Evolutionary conservation across 1,140 invertebrate genomes (phyloP).

Genomic region (Mamestra configurata): DNA sequence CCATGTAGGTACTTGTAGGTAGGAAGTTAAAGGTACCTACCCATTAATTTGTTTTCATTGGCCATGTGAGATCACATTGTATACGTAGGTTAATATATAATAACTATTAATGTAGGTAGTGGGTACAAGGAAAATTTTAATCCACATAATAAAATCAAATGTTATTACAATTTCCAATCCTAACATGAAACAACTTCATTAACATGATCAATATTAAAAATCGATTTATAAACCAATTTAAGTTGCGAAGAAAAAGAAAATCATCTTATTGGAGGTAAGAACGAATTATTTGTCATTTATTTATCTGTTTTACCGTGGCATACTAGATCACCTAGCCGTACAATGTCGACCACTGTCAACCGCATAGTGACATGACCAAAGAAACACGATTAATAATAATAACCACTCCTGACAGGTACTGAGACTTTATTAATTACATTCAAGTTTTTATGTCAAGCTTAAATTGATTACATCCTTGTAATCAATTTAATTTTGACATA

Average conservation of each 20-base stretch:
- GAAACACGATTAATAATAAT: slow-evolving; percentile 19
- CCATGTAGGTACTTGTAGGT: too few species aligned
- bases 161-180: slow-evolving; percentile 14
- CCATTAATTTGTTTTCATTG: too few species aligned
- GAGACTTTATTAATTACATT: neutral
- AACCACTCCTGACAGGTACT: neutral
- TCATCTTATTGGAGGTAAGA: slow-evolving; percentile 36
- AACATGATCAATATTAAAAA: slow-evolving; percentile 10
- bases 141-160: neutral
- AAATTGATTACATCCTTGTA: neutral
- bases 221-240: neutral
- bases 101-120: too few species aligned
- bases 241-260: neutral
- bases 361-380: slow-evolving; percentile 1
- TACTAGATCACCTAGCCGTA: slow-evolving; percentile 10
- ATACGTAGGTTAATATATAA: too few species aligned
- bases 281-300: neutral
- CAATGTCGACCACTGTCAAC: slow-evolving; percentile 18
- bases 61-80: too few species aligned
- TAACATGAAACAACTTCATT: neutral
- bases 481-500: too few species aligned
- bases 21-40: too few species aligned
- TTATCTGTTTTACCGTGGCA: slow-evolving; percentile 8
- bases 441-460: slow-evolving; percentile 6
- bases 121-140: neutral